Conservation (phyloP, 2,113 vertebrate genomes). For the Protobothrops flavoviridis region DNA sequence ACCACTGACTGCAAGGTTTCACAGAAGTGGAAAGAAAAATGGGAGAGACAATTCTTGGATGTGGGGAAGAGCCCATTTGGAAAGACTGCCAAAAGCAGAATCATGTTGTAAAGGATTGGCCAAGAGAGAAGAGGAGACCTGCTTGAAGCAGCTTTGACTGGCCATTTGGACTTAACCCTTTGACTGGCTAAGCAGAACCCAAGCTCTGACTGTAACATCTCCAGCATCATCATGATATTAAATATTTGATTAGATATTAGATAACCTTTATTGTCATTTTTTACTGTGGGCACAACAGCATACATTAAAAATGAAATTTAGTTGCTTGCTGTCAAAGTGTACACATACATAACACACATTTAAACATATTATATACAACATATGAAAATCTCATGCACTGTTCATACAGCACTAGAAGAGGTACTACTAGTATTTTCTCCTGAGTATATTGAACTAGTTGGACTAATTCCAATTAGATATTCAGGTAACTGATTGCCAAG, state of each 20-base stretch:
- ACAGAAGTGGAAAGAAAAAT: neutral
- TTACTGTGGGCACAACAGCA: too few species aligned
- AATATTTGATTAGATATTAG: too few species aligned
- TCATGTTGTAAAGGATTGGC: neutral
- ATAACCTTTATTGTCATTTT: too few species aligned
- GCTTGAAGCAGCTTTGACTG: neutral
- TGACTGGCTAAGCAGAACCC: neutral
- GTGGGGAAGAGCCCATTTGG: neutral
- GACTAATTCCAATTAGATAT: neutral
- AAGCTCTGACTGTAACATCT: neutral
- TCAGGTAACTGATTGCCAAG: neutral
- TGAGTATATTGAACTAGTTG: neutral
- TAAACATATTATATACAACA: too few species aligned
- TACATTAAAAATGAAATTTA: too few species aligned
- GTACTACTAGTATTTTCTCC: neutral
- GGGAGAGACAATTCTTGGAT: neutral
- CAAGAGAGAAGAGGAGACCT: neutral
- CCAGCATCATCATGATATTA: neutral
- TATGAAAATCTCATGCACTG: neutral
- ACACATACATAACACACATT: too few species aligned
- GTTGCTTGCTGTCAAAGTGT: too few species aligned
- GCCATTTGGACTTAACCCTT: neutral
- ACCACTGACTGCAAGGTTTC: neutral
- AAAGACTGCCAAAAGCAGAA: neutral
- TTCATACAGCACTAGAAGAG: neutral